Percentiles rank a stretch among this genome's conserved stretches.
Evolutionary conservation across 1,140 invertebrate species (phyloP).

Genomic region (Prorops nasuta): DNA sequence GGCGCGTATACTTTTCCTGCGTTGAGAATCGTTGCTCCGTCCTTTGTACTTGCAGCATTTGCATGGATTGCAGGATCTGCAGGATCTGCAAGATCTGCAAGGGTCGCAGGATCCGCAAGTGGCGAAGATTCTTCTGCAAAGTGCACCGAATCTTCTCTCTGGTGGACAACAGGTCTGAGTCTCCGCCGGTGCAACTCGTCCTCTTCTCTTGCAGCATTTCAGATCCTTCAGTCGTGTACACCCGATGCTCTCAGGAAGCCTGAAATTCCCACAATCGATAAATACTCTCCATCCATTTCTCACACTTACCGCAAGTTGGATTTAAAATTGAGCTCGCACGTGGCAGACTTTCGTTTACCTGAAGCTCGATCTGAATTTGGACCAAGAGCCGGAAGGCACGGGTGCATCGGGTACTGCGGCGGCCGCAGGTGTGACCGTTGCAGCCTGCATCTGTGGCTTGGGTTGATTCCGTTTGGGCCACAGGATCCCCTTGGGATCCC

Average conservation of each 20-base stretch:
- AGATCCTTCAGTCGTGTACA: conserved; percentile 32
- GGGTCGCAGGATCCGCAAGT: conserved; percentile 31
- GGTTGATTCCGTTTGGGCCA: conserved; percentile 40
- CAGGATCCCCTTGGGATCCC: conserved; percentile 37
- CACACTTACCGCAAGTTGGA: too few species aligned
- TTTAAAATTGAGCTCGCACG: too few species aligned
- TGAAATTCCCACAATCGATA: too few species aligned
- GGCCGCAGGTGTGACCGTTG: conserved; percentile 16
- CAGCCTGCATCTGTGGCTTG: neutral
- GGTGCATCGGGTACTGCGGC: neutral
- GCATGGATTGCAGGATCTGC: conserved; percentile 1
- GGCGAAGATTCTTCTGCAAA: conserved; percentile 39
- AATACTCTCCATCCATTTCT: too few species aligned
- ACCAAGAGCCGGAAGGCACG: conserved; percentile 27
- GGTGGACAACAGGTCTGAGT: conserved; percentile 37
- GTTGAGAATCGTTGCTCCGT: conserved; percentile 25
- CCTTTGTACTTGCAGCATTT: conserved; percentile 32
- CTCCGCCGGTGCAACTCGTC: conserved; percentile 43
- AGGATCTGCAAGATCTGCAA: conserved; percentile 15
- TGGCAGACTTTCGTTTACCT: conserved; percentile 14
- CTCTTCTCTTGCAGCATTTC: conserved; percentile 34
- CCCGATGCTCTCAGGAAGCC: too few species aligned
- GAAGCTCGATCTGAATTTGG: conserved; percentile 36
- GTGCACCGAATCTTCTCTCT: conserved; percentile 38
- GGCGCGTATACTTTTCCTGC: conserved; percentile 43